These are phyloP conservation scores for Hydroisotoma schaefferi DNA, from an alignment of 2,888 invertebrate genomes.

Conservation along the genomic window DNA sequence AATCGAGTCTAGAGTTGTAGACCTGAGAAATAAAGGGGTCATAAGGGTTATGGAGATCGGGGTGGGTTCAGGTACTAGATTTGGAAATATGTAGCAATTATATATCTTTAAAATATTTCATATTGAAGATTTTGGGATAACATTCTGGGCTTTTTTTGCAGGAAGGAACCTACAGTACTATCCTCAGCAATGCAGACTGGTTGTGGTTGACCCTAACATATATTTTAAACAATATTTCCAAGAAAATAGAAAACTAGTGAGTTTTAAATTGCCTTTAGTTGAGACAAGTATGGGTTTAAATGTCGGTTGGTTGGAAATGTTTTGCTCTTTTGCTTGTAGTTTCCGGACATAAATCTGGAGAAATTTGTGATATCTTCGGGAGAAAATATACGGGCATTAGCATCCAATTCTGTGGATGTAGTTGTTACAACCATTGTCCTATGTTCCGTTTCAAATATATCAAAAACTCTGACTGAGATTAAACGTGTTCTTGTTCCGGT, in stretches of 20 bases:
- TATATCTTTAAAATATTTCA: not conserved
- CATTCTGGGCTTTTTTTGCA: too few species aligned
- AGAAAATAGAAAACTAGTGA: slow-evolving; percentile 32
- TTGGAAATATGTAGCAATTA: not conserved
- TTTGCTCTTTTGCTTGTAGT: slow-evolving; percentile 23
- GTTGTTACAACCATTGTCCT: slow-evolving; percentile 49
- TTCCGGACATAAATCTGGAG: slow-evolving; percentile 41
- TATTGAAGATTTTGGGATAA: not conserved
- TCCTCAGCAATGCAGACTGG: slow-evolving; percentile 33
- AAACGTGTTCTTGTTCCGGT: slow-evolving; percentile 49
- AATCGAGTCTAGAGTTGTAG: slow-evolving; percentile 38
- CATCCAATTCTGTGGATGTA: slow-evolving; percentile 48
- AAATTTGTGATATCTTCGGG: slow-evolving; percentile 35
- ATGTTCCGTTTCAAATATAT: slow-evolving; percentile 48
- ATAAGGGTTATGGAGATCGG: slow-evolving; percentile 44
- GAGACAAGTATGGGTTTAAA: too few species aligned
- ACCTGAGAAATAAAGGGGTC: slow-evolving; percentile 40
- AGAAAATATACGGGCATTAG: slow-evolving; percentile 48
- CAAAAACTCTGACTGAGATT: slow-evolving; percentile 47
- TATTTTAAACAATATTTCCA: slow-evolving; percentile 29
- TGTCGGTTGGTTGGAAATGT: not conserved
- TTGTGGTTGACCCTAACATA: slow-evolving; percentile 39
- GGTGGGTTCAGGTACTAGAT: slow-evolving; percentile 37
- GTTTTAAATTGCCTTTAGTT: too few species aligned
- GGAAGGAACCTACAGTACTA: slow-evolving; percentile 41